Evolutionary conservation across 2,888 invertebrate species (phyloP), one percentile per base, ranked within the genome.

Genomic region (Schizaphis graminum): DNA sequence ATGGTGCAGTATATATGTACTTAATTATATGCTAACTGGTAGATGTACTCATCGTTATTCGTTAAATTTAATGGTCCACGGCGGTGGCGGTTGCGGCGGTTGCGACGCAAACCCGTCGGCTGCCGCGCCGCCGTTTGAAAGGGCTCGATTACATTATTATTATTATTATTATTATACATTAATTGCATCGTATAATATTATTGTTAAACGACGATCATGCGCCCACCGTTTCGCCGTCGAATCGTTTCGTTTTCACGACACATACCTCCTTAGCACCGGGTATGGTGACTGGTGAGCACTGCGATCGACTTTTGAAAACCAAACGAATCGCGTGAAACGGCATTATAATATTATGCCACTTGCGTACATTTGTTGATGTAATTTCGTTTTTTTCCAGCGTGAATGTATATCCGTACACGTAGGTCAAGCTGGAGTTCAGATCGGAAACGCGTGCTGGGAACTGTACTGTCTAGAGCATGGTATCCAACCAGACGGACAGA

Each of bases 401-500:
- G 96, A 96, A 95, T 96, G 96, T 95, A n/a, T n/a, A 95, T 96
- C 96, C n/a, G 95, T 96, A 94, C 96, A 96, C 95, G 96, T 96
- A 94, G 96, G 96, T 16, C 96, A 96, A 95, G 96, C 96, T 47
- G 96, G 96, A 88, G 95, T 95, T 91, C 96, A 96, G 95, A 96
- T 96, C 91, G 96, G 96, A 85, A 96, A 96, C 94, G 95, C 96
- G 56, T 96, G 96, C 95, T 96, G 96, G 96, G 96, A 96, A 94
- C 95, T 96, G 57, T 96, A 96, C 95, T 96, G 96, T 95, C 95
- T 96, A 94, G 96, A 96, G 94, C 96, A 96, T 95, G 95, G 96
- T 67, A 96, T 96, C 95, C 96, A 96, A 95, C 96, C 96, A 93
- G 96, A 96, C 95, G 96, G 96, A 44, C 96, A 96, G 95, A 96